Evolutionary conservation across 1,140 invertebrate genomes (phyloP).

Genomic region (Drosophila nebulosa): DNA sequence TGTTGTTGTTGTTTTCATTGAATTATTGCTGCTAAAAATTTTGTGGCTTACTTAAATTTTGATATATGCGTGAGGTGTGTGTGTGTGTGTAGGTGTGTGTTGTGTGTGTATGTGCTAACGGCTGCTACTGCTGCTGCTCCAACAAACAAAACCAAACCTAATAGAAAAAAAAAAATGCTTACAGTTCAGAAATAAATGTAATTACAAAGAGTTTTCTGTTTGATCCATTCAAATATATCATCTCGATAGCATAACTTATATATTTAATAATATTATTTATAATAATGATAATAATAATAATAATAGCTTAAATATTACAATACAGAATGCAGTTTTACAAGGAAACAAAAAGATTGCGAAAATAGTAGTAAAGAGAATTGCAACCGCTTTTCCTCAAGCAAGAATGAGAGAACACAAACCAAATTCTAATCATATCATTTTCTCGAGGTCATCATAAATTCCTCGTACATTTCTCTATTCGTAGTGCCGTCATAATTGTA

Average conservation of each 20-base stretch:
- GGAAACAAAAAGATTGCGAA: constrained; percentile 35
- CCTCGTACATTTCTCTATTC: background rate
- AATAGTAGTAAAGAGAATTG: constrained; percentile 25
- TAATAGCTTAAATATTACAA: constrained; percentile 71
- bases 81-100: background rate
- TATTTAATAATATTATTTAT: constrained; percentile 63
- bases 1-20: constrained; percentile 28
- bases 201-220: background rate
- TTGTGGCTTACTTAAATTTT: constrained; percentile 42
- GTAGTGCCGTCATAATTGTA: background rate
- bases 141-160: constrained; percentile 22
- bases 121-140: constrained; percentile 1
- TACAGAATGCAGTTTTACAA: constrained; percentile 66
- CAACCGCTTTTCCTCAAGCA: background rate
- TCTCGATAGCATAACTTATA: constrained; percentile 70
- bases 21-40: constrained; percentile 42
- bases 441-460: background rate
- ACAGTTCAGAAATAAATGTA: background rate
- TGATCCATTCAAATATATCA: constrained; percentile 35
- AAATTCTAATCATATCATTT: background rate
- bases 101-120: background rate
- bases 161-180: background rate
- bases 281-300: constrained; percentile 51
- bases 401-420: background rate
- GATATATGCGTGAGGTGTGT: constrained; percentile 38